Base-by-base conservation (phyloP, 1,140 invertebrate species). In the Adelges cooleyi region DNA sequence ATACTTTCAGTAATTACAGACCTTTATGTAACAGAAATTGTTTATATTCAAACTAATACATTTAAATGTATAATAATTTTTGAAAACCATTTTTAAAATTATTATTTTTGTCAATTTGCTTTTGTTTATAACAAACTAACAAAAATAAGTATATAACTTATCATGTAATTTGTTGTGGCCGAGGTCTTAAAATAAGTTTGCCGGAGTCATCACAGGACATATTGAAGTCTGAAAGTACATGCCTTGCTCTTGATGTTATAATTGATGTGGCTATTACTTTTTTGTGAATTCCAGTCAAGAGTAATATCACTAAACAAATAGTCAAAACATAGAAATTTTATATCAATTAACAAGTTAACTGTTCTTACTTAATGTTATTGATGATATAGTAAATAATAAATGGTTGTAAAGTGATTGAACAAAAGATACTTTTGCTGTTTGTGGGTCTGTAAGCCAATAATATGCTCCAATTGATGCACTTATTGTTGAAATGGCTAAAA, bases 181-280 rank as follows among this genome's bases (percentile, higher is more conserved):
- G 75, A 5, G 90, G 90, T 74, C 90, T 90, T 1, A 93, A 75
- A 69, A 94, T 92, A 15, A 93, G 77, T 76, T 92, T 92, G 67
- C 92, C 92, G 62, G 90, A 93, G 73, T 98, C 93, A 77, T 97
- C 94, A 79, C 92, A 98, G 49, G 90, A 95, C 92, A 97, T 95
- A 74, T 95, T 97, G 74, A 96, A 98, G 75, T 97, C 93, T 36
- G 84, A 84, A 25, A 98, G 80, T 0, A 97, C 93, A 42, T 81
- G 83, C 46, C 93, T 79, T 25, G 92, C 92, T 68, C 95, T 78
- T 2, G 89, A 85, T 3, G 92, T 93, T 69, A 98, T 92, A 72
- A 98, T 98, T 70, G 90, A 92, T 11, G 94, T 92, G 15, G 94
- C 93, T 66, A 98, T 92, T 0, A 98, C 93, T 74, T 91, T 81